Evolutionary conservation across 1,140 invertebrate genomes (phyloP), one percentile per base, ranked within the genome.

Genomic region (Brachionus manjavacas): DNA sequence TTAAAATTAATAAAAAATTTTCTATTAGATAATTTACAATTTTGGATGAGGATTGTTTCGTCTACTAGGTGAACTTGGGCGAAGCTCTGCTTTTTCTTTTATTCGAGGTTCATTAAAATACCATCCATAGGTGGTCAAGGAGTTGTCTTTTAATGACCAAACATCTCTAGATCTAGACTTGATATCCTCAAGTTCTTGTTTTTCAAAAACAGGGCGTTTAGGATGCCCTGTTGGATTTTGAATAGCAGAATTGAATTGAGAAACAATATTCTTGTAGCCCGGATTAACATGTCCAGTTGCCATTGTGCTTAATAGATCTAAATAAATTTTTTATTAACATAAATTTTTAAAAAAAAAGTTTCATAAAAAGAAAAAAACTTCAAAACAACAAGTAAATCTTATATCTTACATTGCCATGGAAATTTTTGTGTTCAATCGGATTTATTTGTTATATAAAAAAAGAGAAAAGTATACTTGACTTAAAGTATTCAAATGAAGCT

Each of bases 261-360:
- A 64, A 46, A 68, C 52, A 11, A 64, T 20, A 12, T 46, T 31
- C 23, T 64, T 68, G 16, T 81, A 68, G 4, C 79, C 64, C 14
- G 64, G 79, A 64, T 81, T 81, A 41, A 60, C 41, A 64, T 81
- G 52, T 46, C 52, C 79, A 81, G 79, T 68, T 64, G 79, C 28
- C 79, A 81, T 81, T 64, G n/a, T n/a, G 39, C 41, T 20, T 52
- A 4, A 80, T n/a, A 9, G n/a, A 43, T 46, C 7, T 64, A 35
- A 3, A 46, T 2, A 76, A 14, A n/a, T 76, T 76, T 35, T 25
- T 25, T 76, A 25, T 49, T 52, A 49, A 43, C 20, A 49, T 76
- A 46, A 49, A 46, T 52, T 49, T 49, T 25, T 46, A 49, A 52
- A 49, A 76, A 76, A 76, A 20, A 8, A 35, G 14, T 41, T 41